Evolutionary conservation across 2,797 vertebrate genomes (phyloP), one percentile per base, ranked within the genome.

Genomic region (Bovichtus variegatus): DNA sequence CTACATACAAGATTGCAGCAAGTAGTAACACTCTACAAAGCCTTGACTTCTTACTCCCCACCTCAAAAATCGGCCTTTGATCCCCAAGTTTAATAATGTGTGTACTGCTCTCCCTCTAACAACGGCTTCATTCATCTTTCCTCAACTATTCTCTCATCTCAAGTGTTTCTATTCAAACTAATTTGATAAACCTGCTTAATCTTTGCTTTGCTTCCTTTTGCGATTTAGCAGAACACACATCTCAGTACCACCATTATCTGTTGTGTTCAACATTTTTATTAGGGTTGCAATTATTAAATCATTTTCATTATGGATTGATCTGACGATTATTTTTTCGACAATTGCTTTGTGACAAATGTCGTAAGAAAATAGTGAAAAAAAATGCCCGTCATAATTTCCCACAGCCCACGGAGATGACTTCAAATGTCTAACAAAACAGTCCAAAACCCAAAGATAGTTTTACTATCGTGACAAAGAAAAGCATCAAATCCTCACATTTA

Each of bases 21-120:
- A 9, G 44, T 18, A 9, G 10, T 29, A 44, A 36, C 9, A 57
- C 23, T 51, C n/a, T 13, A 51, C 16, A n/a, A 15, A 55, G 15
- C 31, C 9, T 49, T 67, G 53, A 18, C 16, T 25, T 44, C 23
- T 62, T 44, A 58, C 25, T 15, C 31, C 34, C 36, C 38, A 9
- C 29, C 29, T 36, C 12, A 66, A 46, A 62, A 40, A 47, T 70
- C 10, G 31, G 36, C 41, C 51, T 69, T 51, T 61, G 19, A 78
- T 38, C 43, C 29, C 18, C 6, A 15, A 47, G 18, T 54, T 71
- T 31, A 43, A 68, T 31, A 49, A 27, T 53, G 8, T 47, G 62
- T 65, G 50, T 27, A 34, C 19, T 15, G 15, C 29, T 68, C n/a
- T 8, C 19, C 40, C 46, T 67, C 61, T 31, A 64, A n/a, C 53